Evolutionary conservation across 2,113 vertebrate species (phyloP).

Genomic region (Orycteropus afer): DNA sequence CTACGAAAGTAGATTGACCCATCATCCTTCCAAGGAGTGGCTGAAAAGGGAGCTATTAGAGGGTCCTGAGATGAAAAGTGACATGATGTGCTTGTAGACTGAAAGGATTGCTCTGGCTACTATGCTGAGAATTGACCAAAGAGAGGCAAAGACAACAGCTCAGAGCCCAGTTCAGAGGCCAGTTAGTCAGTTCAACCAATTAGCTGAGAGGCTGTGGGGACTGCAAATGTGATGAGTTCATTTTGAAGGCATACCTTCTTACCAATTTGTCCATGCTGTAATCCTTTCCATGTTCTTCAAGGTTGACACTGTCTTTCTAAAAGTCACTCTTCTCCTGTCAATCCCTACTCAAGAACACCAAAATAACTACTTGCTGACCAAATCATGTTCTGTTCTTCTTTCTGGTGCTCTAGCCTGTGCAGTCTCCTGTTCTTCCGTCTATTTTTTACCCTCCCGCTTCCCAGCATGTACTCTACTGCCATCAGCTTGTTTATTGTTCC

Average conservation of each 20-base stretch:
- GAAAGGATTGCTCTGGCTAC: neutral
- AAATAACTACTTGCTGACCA: neutral
- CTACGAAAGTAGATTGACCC: no score
- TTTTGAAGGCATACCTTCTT: neutral
- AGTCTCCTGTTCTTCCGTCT: neutral
- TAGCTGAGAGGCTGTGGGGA: neutral
- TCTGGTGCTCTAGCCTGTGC: neutral
- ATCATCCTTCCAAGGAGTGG: no score
- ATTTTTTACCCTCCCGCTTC: rapidly evolving
- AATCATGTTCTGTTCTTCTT: neutral
- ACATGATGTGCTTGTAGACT: neutral
- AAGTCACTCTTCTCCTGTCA: neutral
- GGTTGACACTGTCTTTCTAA: neutral
- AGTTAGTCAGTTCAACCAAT: neutral
- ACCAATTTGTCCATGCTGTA: neutral
- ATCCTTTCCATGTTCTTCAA: neutral
- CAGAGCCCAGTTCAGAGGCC: neutral
- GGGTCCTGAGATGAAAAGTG: neutral
- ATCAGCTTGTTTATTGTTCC: neutral
- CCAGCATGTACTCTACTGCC: neutral
- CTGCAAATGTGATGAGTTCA: neutral
- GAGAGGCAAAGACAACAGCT: neutral
- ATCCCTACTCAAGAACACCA: neutral
- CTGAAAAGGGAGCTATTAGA: neutral
- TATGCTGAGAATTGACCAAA: neutral